phyloP scores from a whole-genome alignment of 1,140 invertebrate species.

The Spodoptera litura region DNA sequence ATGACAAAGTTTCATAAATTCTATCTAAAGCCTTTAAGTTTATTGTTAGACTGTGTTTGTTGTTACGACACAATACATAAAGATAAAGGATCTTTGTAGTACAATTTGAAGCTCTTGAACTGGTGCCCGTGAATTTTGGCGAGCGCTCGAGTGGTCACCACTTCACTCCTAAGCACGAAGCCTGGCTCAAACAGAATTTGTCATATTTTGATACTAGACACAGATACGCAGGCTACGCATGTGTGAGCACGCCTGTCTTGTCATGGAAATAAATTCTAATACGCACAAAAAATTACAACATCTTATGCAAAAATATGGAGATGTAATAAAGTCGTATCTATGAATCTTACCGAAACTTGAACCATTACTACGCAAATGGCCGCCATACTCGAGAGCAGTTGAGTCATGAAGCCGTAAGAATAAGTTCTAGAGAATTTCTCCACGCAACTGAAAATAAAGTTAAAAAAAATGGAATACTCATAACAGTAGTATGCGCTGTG shows the following conservation, averaged over 20 bases:
- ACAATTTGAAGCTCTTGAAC: constrained; percentile 10
- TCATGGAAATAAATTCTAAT: constrained; percentile 2
- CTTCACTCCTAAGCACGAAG: background rate
- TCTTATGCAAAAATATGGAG: constrained; percentile 42
- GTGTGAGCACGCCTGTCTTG: background rate
- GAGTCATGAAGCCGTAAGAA: constrained; percentile 81
- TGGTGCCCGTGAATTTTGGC: background rate
- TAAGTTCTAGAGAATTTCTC: constrained; percentile 78
- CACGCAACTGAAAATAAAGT: constrained; percentile 72
- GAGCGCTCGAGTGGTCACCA: constrained; percentile 13
- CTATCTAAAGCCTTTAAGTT: no score
- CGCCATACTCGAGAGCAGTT: constrained; percentile 79
- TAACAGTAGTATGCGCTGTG: constrained; percentile 27
- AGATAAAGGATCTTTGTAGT: constrained; percentile 2
- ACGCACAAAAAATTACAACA: constrained; percentile 5
- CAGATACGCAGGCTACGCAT: background rate
- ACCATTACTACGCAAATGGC: constrained; percentile 83
- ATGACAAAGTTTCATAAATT: no score
- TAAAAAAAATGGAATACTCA: constrained; percentile 16
- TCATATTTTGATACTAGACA: background rate
- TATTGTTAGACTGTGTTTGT: no score
- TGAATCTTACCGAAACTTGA: constrained; percentile 77
- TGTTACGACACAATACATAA: no score
- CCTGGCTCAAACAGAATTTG: background rate
- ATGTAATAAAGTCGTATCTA: constrained; percentile 42